A percentile compares a stretch with the other conserved stretches of the same genome.
phyloP scores from a whole-genome alignment of 2,797 vertebrate genomes.

The Melanitta fusca region DNA sequence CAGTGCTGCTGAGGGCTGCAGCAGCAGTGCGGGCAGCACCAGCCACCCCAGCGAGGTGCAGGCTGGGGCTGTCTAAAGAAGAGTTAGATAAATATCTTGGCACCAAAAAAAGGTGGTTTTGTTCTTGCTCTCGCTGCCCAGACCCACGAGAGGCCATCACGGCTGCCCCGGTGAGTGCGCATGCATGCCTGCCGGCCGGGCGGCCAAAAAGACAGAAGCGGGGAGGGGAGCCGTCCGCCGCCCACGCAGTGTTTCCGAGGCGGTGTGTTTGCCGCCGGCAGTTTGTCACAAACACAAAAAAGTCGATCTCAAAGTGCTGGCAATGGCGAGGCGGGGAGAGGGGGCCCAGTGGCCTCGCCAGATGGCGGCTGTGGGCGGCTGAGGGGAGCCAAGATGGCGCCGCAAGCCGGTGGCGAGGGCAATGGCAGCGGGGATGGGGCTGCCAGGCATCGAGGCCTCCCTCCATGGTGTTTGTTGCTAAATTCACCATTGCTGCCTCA shows the following conservation, averaged over 20 bases:
- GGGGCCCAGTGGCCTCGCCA: accelerated
- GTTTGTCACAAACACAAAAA: not conserved
- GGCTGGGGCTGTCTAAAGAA: not conserved
- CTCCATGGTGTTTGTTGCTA: accelerated
- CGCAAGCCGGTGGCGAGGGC: accelerated
- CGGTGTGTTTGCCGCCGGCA: not conserved
- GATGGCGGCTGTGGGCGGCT: accelerated
- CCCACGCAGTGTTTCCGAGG: constrained; percentile 55
- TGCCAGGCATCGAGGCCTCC: accelerated
- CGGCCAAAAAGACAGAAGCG: not conserved
- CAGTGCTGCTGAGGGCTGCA: accelerated
- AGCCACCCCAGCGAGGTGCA: accelerated
- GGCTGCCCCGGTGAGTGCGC: not conserved
- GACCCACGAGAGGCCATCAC: not conserved
- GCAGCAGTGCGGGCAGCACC: accelerated
- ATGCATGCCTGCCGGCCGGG: not conserved
- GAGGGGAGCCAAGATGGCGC: not conserved
- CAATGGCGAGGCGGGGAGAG: accelerated
- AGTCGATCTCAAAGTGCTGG: accelerated
- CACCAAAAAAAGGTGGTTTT: not conserved
- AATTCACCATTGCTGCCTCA: accelerated
- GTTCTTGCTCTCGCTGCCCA: not conserved
- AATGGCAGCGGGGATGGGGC: accelerated
- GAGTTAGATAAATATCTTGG: not conserved
- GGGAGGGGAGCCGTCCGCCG: not conserved